These are phyloP conservation scores for Zosterops lateralis DNA, from an alignment of 2,113 vertebrate genomes.

Conservation along the genomic window DNA sequence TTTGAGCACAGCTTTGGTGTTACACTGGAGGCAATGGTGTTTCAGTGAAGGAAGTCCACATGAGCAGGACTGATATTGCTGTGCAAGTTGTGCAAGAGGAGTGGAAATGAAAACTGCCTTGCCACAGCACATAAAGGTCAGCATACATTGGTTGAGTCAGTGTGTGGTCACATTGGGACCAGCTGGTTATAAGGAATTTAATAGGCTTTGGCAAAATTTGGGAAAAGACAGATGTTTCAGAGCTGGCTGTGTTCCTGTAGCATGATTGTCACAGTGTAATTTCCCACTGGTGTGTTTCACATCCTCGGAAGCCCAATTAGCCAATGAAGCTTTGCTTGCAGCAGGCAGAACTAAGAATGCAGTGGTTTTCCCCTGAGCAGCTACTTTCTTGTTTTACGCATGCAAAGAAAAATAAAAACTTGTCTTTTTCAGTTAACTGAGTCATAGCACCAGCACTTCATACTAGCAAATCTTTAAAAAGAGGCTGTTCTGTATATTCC, in stretches of 20 bases:
- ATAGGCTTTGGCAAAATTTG: background rate
- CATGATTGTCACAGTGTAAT: background rate
- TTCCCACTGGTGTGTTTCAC: conserved; percentile 7
- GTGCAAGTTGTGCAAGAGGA: background rate
- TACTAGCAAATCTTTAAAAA: background rate
- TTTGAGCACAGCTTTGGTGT: background rate
- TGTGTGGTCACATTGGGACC: background rate
- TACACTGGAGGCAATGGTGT: background rate
- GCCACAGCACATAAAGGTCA: background rate
- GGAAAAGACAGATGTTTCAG: conserved; percentile 47
- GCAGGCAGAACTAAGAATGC: background rate
- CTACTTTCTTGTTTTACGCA: background rate
- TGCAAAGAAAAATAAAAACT: background rate
- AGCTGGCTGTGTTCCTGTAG: conserved; percentile 28
- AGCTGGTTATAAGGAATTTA: conserved; percentile 30
- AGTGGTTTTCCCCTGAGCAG: background rate
- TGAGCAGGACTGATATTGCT: background rate
- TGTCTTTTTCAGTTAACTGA: background rate
- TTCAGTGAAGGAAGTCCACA: background rate
- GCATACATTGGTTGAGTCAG: background rate
- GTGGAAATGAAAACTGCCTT: background rate
- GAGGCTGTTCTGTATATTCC: background rate
- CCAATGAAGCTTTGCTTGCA: conserved; percentile 1
- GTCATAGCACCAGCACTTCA: background rate
- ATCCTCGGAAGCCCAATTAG: conserved; percentile 30